These are phyloP conservation scores for Nomada fabriciana DNA, from an alignment of 2,888 invertebrate genomes.

Conservation along the genomic window DNA sequence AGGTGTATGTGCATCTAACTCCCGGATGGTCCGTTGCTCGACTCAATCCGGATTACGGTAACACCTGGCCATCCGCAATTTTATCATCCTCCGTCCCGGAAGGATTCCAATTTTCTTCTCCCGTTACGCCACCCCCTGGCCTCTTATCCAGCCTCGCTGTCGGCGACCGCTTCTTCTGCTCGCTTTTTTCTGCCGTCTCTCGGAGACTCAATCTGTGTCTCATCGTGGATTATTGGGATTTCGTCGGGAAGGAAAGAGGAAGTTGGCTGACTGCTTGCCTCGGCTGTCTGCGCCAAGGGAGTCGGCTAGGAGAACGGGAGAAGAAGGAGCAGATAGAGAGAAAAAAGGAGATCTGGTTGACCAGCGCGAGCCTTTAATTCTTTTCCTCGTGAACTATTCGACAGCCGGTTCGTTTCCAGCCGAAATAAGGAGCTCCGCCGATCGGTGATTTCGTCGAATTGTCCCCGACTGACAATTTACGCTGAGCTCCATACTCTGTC, in stretches of 20 bases:
- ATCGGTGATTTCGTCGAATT: slow-evolving; percentile 65
- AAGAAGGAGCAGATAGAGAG: slow-evolving; percentile 7
- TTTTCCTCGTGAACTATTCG: slow-evolving; percentile 53
- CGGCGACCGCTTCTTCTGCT: slow-evolving; percentile 40
- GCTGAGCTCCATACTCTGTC: slow-evolving; percentile 15
- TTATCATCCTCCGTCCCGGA: slow-evolving; percentile 79
- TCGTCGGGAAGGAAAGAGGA: slow-evolving; percentile 64
- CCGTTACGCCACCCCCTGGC: slow-evolving; percentile 54
- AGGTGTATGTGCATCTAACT: slow-evolving; percentile 44
- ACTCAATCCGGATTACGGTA: slow-evolving; percentile 80
- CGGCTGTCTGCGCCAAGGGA: slow-evolving; percentile 55
- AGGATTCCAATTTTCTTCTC: slow-evolving; percentile 83
- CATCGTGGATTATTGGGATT: slow-evolving; percentile 84
- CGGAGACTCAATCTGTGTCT: slow-evolving; percentile 83
- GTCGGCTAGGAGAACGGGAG: slow-evolving; percentile 28
- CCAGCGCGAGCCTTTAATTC: slow-evolving; percentile 71
- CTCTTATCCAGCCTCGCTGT: slow-evolving; percentile 43
- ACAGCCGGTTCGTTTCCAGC: slow-evolving; percentile 34
- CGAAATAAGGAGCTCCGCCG: slow-evolving; percentile 56
- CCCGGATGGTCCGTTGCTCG: slow-evolving; percentile 66
- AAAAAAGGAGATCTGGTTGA: slow-evolving; percentile 58
- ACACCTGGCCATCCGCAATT: slow-evolving; percentile 83
- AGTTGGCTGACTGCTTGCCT: slow-evolving; percentile 56
- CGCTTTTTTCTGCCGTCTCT: slow-evolving; percentile 53
- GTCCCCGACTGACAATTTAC: slow-evolving; percentile 58